Conservation (phyloP, 2,113 vertebrate species). For the western clawed frog (Xenopus tropicalis) region UCB_Xtro_10.0 CM004444.2:180209001-180209500, state of each 20-base stretch:
- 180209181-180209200: too few species aligned
- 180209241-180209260: too few species aligned
- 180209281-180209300: too few species aligned
- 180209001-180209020: too few species aligned
- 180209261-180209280: not conserved
- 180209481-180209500: conserved; percentile 39
- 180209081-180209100: conserved; percentile 5
- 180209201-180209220: conserved; percentile 2
- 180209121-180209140: too few species aligned
- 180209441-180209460: not conserved
- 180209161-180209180: not conserved
- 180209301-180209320: not conserved
- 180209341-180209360: not conserved
- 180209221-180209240: not conserved
- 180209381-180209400: not conserved
- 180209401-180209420: not conserved
- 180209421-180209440: conserved; percentile 2
- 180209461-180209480: conserved; percentile 20
- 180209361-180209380: not conserved
- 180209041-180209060: not conserved
- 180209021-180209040: conserved; percentile 7
- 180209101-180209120: not conserved
- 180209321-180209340: not conserved
- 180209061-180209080: too few species aligned
- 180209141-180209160: not conserved